Evolutionary conservation across 2,113 vertebrate species (phyloP).

Genomic region (Leptodactylus fuscus): DNA sequence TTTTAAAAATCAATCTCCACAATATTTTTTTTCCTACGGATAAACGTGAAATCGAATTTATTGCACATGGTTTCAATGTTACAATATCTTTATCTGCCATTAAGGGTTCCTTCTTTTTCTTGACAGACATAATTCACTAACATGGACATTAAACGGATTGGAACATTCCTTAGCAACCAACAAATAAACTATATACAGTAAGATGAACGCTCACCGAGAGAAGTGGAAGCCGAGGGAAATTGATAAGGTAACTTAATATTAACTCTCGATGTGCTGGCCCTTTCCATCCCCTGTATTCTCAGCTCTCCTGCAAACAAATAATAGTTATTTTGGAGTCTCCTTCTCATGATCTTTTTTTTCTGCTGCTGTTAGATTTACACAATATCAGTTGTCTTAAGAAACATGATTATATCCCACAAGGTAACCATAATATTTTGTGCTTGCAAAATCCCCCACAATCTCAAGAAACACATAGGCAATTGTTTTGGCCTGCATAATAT

Average conservation of each 20-base stretch:
- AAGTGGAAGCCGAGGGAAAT: not conserved
- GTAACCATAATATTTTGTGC: slow-evolving; percentile 46
- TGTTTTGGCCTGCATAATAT: slow-evolving; percentile 24
- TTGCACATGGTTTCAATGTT: slow-evolving; percentile 39
- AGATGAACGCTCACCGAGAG: not conserved
- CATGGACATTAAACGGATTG: slow-evolving; percentile 12
- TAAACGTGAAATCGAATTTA: slow-evolving; percentile 34
- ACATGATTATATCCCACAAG: slow-evolving; percentile 42
- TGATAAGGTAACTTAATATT: slow-evolving; percentile 37
- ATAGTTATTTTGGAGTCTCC: not conserved
- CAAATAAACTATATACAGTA: slow-evolving; percentile 41
- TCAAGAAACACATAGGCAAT: slow-evolving; percentile 45
- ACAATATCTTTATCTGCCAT: slow-evolving; percentile 36
- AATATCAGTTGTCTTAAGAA: slow-evolving; percentile 50
- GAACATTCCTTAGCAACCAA: slow-evolving; percentile 41
- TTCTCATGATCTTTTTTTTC: slow-evolving; percentile 10
- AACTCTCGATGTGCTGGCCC: not conserved
- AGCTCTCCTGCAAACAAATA: not conserved
- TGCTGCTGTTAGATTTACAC: slow-evolving; percentile 55
- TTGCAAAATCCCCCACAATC: slow-evolving; percentile 11
- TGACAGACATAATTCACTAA: slow-evolving; percentile 39
- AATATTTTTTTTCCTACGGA: not conserved
- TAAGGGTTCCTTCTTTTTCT: slow-evolving; percentile 5
- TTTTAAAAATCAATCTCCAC: slow-evolving; percentile 48
- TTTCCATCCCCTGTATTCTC: not conserved